These are phyloP conservation scores for Cotesia glomerata DNA, from an alignment of 1,140 invertebrate genomes.

Conservation along the genomic window DNA sequence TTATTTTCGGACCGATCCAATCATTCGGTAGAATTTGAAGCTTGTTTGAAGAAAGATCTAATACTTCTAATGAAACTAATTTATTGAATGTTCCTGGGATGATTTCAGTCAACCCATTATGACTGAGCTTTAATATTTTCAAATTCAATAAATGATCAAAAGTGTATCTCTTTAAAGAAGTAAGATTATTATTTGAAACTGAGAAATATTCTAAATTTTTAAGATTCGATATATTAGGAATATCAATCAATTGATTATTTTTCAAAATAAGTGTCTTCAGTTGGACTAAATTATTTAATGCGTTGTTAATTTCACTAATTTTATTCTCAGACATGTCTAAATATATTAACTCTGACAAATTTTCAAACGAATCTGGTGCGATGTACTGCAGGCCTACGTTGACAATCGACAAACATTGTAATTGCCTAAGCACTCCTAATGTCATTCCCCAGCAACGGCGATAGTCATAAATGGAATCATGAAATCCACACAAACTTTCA, in stretches of 20 bases:
- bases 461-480: not conserved
- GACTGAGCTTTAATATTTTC: not conserved
- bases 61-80: not conserved
- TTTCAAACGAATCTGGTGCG: too few species aligned
- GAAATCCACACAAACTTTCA: too few species aligned
- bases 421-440: too few species aligned
- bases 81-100: not conserved
- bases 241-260: not conserved
- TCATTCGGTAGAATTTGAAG: not conserved
- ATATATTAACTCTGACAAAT: too few species aligned
- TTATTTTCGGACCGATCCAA: not conserved
- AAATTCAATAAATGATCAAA: not conserved
- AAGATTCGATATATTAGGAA: conserved; percentile 13
- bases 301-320: not conserved
- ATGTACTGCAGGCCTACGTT: too few species aligned
- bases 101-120: not conserved
- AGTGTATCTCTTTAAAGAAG: not conserved
- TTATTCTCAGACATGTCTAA: too few species aligned
- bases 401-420: too few species aligned
- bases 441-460: not conserved
- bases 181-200: conserved; percentile 4
- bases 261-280: not conserved
- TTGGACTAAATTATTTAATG: not conserved
- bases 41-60: not conserved
- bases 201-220: conserved; percentile 5